Conservation (phyloP, 2,113 vertebrate genomes). For the Butorides virescens region DNA sequence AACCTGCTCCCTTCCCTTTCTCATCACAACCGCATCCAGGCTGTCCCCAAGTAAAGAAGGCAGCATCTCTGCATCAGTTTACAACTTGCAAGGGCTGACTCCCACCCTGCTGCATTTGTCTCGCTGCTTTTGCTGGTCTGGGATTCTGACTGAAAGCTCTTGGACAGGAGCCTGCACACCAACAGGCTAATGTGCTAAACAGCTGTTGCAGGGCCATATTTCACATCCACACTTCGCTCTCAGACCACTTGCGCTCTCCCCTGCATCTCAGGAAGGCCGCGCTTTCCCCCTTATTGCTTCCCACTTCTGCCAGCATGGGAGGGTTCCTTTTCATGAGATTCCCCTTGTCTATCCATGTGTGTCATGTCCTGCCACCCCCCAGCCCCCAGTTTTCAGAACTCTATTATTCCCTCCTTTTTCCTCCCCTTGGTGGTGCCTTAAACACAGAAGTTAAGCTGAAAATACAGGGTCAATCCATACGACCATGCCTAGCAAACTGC, state of each 20-base stretch:
- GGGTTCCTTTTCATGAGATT: background rate
- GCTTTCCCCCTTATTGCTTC: background rate
- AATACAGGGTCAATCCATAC: background rate
- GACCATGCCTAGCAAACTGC: background rate
- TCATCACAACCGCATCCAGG: background rate
- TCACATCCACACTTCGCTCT: background rate
- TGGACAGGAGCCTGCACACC: conserved; percentile 7
- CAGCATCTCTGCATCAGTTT: background rate
- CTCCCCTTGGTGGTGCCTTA: background rate
- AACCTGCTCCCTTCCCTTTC: background rate
- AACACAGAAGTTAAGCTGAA: background rate
- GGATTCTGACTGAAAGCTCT: background rate
- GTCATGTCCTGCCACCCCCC: no score
- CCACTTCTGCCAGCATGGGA: background rate
- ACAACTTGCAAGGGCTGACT: background rate
- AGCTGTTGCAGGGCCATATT: background rate
- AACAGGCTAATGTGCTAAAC: conserved; percentile 7
- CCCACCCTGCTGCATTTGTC: background rate
- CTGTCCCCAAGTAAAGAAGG: background rate
- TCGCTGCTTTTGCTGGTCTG: background rate
- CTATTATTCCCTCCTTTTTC: background rate
- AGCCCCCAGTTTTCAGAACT: background rate
- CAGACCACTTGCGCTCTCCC: background rate
- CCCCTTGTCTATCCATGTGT: no score
- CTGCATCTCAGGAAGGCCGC: background rate